Base-by-base conservation (phyloP, 1,140 invertebrate genomes). In the Drosophila rufa region DNA sequence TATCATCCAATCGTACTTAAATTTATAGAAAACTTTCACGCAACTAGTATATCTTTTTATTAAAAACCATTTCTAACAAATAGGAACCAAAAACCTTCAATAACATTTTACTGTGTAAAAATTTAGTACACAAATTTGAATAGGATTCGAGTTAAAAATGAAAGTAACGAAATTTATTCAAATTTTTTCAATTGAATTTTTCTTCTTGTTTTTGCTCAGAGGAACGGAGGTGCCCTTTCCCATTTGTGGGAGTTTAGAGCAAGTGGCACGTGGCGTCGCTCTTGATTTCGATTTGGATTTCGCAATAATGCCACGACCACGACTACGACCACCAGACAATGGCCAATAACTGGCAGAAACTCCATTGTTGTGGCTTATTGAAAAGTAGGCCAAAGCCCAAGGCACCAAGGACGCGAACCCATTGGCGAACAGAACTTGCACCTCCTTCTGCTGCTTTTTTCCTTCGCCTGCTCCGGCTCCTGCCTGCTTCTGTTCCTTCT, bases 321-420 rank as follows among this genome's bases (percentile, higher is more conserved):
- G 27, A 30, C 25, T 51, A 64, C 36, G 58, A 64, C 19, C 42
- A 43, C 48, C 56, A 77, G 65, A 56, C 65, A 77, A 77, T 77
- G 75, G 79, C 66, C 74, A 80, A 68, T 62, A 74, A 59, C 55
- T 62, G 60, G 43, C 64, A 66, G 33, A 55, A 55, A 81, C 75
- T 79, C 43, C 42, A 67, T 55, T 67, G 71, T 73, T 71, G 58
- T 62, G 73, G 70, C 57, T 62, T 78, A 78, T 78, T 57, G 57
- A 78, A 78, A 78, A 78, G 75, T 78, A 78, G 75, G 75, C 65
- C 75, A 78, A 57, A 73, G 46, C 66, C 51, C 74, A 70, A 73
- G 62, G 58, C 76, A 22, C 48, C 80, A 89, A 83, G 83, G 84
- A 77, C 75, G 45, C 45, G 6, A 58, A 15, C 51, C 61, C 9